phyloP scores from a whole-genome alignment of 1,140 invertebrate genomes.

The Conopomorpha cramerella region DNA sequence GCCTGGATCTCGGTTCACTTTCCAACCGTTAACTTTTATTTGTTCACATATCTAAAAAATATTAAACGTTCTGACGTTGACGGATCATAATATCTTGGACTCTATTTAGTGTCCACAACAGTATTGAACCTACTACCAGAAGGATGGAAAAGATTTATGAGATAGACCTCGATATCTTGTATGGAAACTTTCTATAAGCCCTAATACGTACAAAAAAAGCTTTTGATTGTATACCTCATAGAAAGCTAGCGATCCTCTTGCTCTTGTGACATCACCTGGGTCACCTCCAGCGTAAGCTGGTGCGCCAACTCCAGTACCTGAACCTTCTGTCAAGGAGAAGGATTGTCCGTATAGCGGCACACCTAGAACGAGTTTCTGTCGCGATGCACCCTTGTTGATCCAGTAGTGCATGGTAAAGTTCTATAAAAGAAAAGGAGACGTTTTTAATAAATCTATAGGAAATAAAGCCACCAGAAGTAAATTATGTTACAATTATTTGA shows the following conservation, averaged over 20 bases:
- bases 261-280: slow-evolving; percentile 78
- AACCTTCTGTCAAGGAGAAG: slow-evolving; percentile 72
- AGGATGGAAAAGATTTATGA: too few relatives aligned
- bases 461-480: too few relatives aligned
- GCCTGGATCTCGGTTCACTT: slow-evolving; percentile 67
- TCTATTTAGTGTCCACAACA: too few relatives aligned
- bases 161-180: too few relatives aligned
- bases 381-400: slow-evolving; percentile 76
- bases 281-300: slow-evolving; percentile 75
- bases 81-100: too few relatives aligned
- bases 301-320: slow-evolving; percentile 68
- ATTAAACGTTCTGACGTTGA: too few relatives aligned
- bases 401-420: slow-evolving; percentile 84
- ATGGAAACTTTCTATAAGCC: too few relatives aligned
- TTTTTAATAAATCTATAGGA: too few relatives aligned
- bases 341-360: slow-evolving; percentile 86
- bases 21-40: slow-evolving; percentile 69
- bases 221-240: too few relatives aligned
- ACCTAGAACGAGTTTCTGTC: slow-evolving; percentile 77
- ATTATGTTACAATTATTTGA: too few relatives aligned
- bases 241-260: slow-evolving; percentile 81
- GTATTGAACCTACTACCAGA: too few relatives aligned
- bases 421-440: slow-evolving; percentile 61
- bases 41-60: slow-evolving; percentile 69
- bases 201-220: too few relatives aligned